These are phyloP conservation scores for Narcine bancroftii DNA, from an alignment of 2,113 vertebrate genomes.

Conservation along the genomic window DNA sequence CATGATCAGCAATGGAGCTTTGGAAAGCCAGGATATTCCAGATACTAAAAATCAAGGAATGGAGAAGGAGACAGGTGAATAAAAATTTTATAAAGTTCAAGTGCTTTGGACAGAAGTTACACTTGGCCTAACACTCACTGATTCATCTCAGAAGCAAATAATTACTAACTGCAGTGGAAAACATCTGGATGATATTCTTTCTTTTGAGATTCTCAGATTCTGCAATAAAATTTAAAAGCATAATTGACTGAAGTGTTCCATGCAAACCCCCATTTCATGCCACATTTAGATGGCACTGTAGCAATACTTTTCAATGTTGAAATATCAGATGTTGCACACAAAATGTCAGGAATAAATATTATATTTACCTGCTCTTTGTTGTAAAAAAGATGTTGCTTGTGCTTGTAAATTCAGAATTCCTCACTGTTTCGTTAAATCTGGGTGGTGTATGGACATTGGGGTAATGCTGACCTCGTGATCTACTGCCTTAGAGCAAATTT, in stretches of 20 bases:
- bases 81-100: not conserved
- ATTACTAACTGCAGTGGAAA: not conserved
- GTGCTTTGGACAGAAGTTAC: not conserved
- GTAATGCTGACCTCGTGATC: too few relatives aligned
- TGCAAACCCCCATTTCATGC: not conserved
- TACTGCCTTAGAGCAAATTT: too few relatives aligned
- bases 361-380: too few relatives aligned
- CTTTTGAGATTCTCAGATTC: not conserved
- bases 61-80: not conserved
- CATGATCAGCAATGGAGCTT: not conserved
- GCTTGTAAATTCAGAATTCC: not conserved
- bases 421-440: too few relatives aligned
- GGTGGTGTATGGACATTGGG: too few relatives aligned
- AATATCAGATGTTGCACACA: not conserved
- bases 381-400: not conserved
- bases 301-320: not conserved
- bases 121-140: not conserved
- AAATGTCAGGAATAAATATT: not conserved
- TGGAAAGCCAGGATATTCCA: not conserved
- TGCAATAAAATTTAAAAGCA: not conserved
- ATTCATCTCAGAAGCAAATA: not conserved
- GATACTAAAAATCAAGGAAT: not conserved
- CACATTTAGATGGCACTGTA: not conserved
- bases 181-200: slow-evolving; percentile 17
- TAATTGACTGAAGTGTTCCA: not conserved